Evolutionary conservation across 2,113 vertebrate species (phyloP), one percentile per base, ranked within the genome.

Genomic region (Urocynchramus pylzowi): DNA sequence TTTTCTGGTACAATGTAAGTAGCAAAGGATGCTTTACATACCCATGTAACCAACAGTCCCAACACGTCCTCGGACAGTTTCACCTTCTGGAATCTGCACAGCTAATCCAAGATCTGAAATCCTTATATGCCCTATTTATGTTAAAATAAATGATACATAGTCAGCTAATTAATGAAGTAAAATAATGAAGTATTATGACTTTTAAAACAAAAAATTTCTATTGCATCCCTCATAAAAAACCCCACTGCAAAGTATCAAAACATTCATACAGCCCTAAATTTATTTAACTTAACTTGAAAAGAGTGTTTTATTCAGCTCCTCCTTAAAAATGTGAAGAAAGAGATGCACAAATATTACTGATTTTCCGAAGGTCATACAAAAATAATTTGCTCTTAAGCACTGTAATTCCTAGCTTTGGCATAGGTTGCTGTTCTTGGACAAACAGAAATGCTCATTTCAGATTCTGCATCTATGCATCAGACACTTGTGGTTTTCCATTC

Each of bases 1-100:
- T 35, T 82, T 79, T 79, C 47, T 70, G 16, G 8, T 70, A 33
- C 52, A 79, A 53, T 2, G 1, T 37, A 91, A 75, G 14, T 54
- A 78, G 20, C 4, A 84, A 87, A 88, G 47, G 30, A 67, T 63
- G 70, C 11, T 54, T 56, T 77, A 97, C 98, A 42, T 97, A 99
- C 99, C 99, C 99, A 99, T 99, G 97, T 99, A 99, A 91, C 99
- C 99, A 52, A 99, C 98, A 4, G 99, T 99, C 33, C 99, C 99
- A 44, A 99, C 99, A 79, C 99, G 97, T 92, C 99, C 99, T 95
- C 98, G 98, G 91, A 99, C 98, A 2, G 96, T 98, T 95, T 98
- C 98, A 77, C 97, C 98, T 95, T 99, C 99, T 15, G 99, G 99
- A 95, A 99, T 98, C 96, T 99, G 98, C 93, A 99, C 94, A 23